A percentile compares a stretch with the other conserved stretches of the same genome.
phyloP scores from a whole-genome alignment of 1,140 invertebrate genomes.

The Trichonephila clavata region DNA sequence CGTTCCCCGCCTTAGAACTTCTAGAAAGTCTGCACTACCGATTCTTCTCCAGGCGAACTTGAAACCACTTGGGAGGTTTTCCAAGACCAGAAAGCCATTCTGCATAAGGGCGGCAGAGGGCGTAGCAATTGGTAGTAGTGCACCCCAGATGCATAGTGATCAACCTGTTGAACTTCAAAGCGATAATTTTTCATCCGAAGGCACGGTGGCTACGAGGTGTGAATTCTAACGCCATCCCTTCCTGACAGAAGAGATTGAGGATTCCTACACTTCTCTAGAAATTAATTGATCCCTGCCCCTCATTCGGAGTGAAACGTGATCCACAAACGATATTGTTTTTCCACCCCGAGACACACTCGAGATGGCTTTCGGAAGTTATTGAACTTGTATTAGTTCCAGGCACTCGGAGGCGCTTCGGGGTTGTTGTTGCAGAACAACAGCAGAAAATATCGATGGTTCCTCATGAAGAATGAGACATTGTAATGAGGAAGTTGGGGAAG shows the following conservation, averaged over 20 bases:
- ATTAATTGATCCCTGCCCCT: constrained; percentile 47
- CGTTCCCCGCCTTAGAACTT: too few species aligned
- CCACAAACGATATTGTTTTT: constrained; percentile 49
- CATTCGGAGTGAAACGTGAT: constrained; percentile 37
- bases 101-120: not conserved
- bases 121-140: not conserved
- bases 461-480: not conserved
- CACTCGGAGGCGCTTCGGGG: not conserved
- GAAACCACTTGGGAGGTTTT: not conserved
- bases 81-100: not conserved
- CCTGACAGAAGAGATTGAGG: constrained; percentile 5
- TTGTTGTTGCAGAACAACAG: not conserved
- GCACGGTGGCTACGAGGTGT: constrained; percentile 38
- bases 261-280: not conserved
- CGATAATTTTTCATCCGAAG: constrained; percentile 9
- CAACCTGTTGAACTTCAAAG: not conserved
- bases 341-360: not conserved
- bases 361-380: constrained; percentile 32
- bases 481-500: constrained; percentile 21
- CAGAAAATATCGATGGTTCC: not conserved
- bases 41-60: not conserved
- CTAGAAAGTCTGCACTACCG: too few species aligned
- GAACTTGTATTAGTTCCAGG: constrained; percentile 5
- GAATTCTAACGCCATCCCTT: constrained; percentile 32
- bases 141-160: constrained; percentile 29